Evolutionary conservation across 2,797 vertebrate genomes (phyloP), one percentile per base, ranked within the genome.

Genomic region (Galaxias olidus): DNA sequence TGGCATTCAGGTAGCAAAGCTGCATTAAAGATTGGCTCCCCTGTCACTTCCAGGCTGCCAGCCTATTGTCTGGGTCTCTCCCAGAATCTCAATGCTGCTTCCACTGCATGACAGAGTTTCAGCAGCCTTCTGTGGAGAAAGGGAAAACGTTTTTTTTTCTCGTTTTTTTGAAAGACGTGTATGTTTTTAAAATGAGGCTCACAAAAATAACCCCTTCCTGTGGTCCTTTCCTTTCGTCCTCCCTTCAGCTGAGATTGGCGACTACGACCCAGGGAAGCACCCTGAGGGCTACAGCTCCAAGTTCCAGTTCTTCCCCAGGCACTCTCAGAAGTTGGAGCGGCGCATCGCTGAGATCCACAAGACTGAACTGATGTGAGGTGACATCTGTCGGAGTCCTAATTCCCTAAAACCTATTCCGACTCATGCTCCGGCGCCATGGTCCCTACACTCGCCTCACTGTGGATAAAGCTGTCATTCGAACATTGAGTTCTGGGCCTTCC

Each of bases 261-360:
- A 98, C 89, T 96, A 98, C 0, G 96, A 98, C 81, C 95, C 96
- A 0, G 97, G 96, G n/a, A 98, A 99, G 84, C 97, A 99, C 72
- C 96, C 97, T 0, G 97, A 98, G 73, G 97, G 97, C 67, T 99
- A 99, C 92, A 98, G 97, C 86, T 98, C 97, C 87, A 98, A 98
- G 89, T 98, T 98, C 91, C 97, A 98, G 83, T 99, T 99, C 87
- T 98, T 99, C 76, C 97, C 97, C 14, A 98, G 98, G 56, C 97
- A 98, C 84, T 99, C 97, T 0, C 97, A 98, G 87, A 97, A 96
- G 82, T 88, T 98, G 87, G 97, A 99, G 84, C 92, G 93, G 65
- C 92, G 95, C 67, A 98, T 99, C 15, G 95, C 97, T 0, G 97
- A 98, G 71, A 97, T 99, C 84, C 97, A 99, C 91, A 97, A 96